Percentiles rank a stretch among this genome's conserved stretches.
Evolutionary conservation across 2,888 invertebrate genomes (phyloP).

Genomic region (Hipparchia sbordonii): DNA sequence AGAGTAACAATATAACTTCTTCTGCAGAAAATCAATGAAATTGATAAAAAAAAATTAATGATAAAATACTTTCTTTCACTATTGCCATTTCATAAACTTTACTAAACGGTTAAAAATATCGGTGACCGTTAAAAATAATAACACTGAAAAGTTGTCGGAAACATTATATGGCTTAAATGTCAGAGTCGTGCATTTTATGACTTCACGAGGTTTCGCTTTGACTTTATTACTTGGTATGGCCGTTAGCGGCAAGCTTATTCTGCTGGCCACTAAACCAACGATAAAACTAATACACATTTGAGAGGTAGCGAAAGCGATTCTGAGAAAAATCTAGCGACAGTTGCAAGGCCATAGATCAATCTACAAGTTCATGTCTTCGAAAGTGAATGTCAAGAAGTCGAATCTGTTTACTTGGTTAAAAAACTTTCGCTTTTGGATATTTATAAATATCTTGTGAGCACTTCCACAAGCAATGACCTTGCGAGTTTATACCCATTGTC

Average conservation of each 20-base stretch:
- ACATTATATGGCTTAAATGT: slow-evolving; percentile 30
- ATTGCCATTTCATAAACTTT: slow-evolving; percentile 3
- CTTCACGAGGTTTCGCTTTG: slow-evolving; percentile 34
- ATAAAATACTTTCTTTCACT: neutral
- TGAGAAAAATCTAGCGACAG: neutral
- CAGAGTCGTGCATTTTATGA: slow-evolving; percentile 34
- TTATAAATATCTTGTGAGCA: no score
- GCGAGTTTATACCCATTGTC: no score
- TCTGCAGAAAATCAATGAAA: neutral
- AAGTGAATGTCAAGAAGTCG: no score
- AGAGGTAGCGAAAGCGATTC: neutral
- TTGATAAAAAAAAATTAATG: neutral
- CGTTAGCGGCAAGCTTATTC: slow-evolving; percentile 27
- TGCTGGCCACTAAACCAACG: slow-evolving; percentile 13
- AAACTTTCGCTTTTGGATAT: no score
- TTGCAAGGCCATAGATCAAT: no score
- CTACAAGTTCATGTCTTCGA: no score
- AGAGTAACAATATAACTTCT: neutral
- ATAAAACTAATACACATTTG: neutral
- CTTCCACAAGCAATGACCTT: no score
- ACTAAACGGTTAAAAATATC: slow-evolving; percentile 20
- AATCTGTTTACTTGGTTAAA: no score
- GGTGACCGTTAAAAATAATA: slow-evolving; percentile 22
- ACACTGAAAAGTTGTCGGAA: slow-evolving; percentile 32
- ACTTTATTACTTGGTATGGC: slow-evolving; percentile 36